phyloP scores from a whole-genome alignment of 2,888 invertebrate genomes.

The Himalopsyche japonica region DNA sequence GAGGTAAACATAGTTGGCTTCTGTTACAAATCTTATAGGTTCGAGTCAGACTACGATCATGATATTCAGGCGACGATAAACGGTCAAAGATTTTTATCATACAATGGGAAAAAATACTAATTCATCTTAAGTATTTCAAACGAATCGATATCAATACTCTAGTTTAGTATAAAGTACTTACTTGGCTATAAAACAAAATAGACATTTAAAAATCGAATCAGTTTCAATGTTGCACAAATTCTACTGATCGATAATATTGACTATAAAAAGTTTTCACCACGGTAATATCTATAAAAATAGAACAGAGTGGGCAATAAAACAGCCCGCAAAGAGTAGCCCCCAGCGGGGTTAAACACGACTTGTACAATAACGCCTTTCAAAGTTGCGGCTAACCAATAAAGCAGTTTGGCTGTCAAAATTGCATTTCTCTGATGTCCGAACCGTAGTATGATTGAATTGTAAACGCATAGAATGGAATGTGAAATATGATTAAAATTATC shows the following conservation, averaged over 20 bases:
- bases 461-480: background rate
- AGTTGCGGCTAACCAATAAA: background rate
- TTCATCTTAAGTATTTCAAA: too few relatives aligned
- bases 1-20: too few relatives aligned
- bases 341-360: background rate
- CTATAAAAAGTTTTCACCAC: background rate
- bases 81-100: too few relatives aligned
- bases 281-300: background rate
- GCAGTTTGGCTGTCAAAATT: background rate
- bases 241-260: background rate
- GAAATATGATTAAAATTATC: too few relatives aligned
- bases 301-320: background rate
- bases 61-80: too few relatives aligned
- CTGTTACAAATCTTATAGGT: too few relatives aligned
- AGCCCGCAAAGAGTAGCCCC: background rate
- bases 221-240: background rate
- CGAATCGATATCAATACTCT: too few relatives aligned
- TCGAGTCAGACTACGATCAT: too few relatives aligned
- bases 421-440: background rate
- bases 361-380: background rate
- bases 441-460: background rate
- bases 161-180: too few relatives aligned
- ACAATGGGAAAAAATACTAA: too few relatives aligned
- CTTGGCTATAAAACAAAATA: background rate
- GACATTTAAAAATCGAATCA: background rate